Evolutionary conservation across 2,113 vertebrate species (phyloP), one percentile per base, ranked within the genome.

Genomic region (Antigone vipio): DNA sequence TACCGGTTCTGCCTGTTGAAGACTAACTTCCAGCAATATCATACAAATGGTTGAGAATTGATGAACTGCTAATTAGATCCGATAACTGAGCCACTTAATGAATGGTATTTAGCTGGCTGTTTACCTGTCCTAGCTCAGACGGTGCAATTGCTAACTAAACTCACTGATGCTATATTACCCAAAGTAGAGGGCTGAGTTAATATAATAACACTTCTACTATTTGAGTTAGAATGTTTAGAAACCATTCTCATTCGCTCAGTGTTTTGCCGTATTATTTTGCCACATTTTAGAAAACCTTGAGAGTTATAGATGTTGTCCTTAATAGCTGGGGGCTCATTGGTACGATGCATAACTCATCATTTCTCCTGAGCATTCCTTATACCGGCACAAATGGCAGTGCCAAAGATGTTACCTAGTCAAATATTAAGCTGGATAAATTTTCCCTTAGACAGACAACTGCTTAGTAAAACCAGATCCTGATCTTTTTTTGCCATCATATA

Each of bases 71-170:
- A 78, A 86, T 68, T 45, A 73, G n/a, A 55, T 80, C 80, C 94
- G 97, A 95, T 96, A 95, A 71, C 59, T 72, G 35, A 95, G 75
- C 60, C 96, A 72, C 73, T 88, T 92, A 89, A 78, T 86, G 15
- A 92, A 53, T 56, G 40, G 11, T 18, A 38, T 66, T 71, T 53
- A 84, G 23, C 21, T 89, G 67, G 20, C 45, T 93, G 38, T 59
- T 95, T 91, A 83, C 55, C 63, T 80, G 27, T 59, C 35, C 40
- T 78, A 42, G 27, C 32, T 79, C 52, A 44, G 35, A 38, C 60
- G 44, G 44, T 72, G 52, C 24, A 49, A 35, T 75, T 66, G 63
- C 56, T 89, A 81, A 63, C 12, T 38, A 74, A n/a, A 17, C 59
- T 77, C 34, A 55, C 44, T 32, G 23, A 59, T 20, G n/a, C 18